These are phyloP conservation scores for Pentalonia nigronervosa DNA, from an alignment of 1,140 invertebrate genomes.

Conservation along the genomic window DNA sequence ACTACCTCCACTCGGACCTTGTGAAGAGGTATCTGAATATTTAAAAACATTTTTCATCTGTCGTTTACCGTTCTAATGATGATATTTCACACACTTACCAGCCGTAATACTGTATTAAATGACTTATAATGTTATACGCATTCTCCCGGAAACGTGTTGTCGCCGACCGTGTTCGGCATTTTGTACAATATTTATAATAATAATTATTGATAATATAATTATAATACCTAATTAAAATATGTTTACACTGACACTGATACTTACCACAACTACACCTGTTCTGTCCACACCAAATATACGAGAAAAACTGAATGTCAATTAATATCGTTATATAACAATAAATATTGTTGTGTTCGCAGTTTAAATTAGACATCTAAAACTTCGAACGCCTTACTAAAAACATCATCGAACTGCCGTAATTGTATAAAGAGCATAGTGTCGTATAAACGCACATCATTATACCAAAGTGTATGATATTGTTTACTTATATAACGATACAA, in stretches of 20 bases:
- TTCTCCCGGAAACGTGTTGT: neutral
- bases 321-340: neutral
- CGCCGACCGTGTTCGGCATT: neutral
- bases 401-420: neutral
- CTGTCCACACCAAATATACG: neutral
- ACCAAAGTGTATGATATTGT: neutral
- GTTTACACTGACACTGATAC: neutral
- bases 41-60: constrained; percentile 31
- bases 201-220: no score
- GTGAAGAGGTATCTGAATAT: constrained; percentile 1
- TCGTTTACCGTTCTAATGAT: neutral
- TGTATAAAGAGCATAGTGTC: neutral
- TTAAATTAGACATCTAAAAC: neutral
- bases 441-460: neutral
- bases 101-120: no score
- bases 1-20: neutral
- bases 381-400: neutral
- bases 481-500: neutral
- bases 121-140: neutral
- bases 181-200: neutral
- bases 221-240: no score
- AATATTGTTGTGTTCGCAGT: neutral
- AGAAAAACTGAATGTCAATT: neutral
- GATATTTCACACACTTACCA: no score
- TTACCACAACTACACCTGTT: neutral